These are phyloP conservation scores for Tenebrio molitor DNA, from an alignment of 1,140 invertebrate species.

Conservation along the genomic window DNA sequence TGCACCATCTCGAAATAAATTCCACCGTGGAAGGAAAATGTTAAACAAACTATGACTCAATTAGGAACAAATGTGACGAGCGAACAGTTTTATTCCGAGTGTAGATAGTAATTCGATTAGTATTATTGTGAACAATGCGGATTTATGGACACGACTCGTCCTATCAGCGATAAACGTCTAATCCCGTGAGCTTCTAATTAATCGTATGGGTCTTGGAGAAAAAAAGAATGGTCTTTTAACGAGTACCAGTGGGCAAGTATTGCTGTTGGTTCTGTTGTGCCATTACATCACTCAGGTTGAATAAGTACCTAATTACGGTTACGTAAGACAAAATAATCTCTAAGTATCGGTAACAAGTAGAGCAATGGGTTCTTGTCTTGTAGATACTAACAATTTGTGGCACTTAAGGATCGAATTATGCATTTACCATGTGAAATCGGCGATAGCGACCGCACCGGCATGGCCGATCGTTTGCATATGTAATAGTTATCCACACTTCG, in stretches of 20 bases:
- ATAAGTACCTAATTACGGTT: slow-evolving; percentile 55
- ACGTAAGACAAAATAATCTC: slow-evolving; percentile 51
- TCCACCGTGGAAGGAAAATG: slow-evolving; percentile 3
- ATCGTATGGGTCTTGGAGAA: neutral
- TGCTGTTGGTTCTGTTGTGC: slow-evolving; percentile 26
- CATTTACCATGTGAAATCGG: slow-evolving; percentile 48
- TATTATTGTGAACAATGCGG: slow-evolving; percentile 22
- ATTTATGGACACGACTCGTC: slow-evolving; percentile 33
- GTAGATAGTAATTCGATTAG: slow-evolving; percentile 13
- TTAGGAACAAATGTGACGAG: slow-evolving; percentile 23
- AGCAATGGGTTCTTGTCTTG: slow-evolving; percentile 46
- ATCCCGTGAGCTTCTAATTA: slow-evolving; percentile 13
- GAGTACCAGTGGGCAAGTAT: slow-evolving; percentile 16
- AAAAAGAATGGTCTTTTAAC: slow-evolving; percentile 16
- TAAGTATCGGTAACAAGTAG: slow-evolving; percentile 52
- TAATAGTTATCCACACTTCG: slow-evolving; percentile 35
- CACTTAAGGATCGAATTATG: slow-evolving; percentile 50
- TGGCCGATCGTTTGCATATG: slow-evolving; percentile 30
- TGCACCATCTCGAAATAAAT: slow-evolving; percentile 10
- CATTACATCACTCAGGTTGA: slow-evolving; percentile 52
- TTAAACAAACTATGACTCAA: slow-evolving; percentile 32
- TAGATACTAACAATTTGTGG: slow-evolving; percentile 53
- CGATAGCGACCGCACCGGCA: slow-evolving; percentile 6
- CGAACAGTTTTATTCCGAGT: slow-evolving; percentile 13
- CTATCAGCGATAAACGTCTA: slow-evolving; percentile 27